A percentile compares a stretch with the other conserved stretches of the same genome.
Conservation (phyloP, 2,888 invertebrate genomes). For the Pomacea canaliculata region DNA sequence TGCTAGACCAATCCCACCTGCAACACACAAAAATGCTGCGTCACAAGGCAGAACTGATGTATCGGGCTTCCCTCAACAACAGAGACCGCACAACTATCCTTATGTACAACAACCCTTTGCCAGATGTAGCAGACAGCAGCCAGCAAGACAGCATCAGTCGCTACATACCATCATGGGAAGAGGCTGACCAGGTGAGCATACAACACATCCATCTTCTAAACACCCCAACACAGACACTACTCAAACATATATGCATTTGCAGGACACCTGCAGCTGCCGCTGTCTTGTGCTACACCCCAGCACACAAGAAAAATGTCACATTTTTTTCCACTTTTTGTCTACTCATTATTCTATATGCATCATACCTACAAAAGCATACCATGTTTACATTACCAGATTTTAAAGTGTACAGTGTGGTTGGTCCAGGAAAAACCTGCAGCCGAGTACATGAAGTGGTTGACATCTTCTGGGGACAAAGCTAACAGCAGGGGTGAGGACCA, state of each 20-base stretch:
- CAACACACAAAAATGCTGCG: slow-evolving; percentile 46
- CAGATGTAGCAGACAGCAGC: slow-evolving; percentile 50
- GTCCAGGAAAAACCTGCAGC: slow-evolving; percentile 44
- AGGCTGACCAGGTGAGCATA: slow-evolving; percentile 26
- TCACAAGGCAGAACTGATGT: slow-evolving; percentile 66
- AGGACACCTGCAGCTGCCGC: no score
- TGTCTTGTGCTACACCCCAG: no score
- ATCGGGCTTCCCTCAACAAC: slow-evolving; percentile 60
- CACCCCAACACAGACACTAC: no score
- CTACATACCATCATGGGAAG: slow-evolving; percentile 59
- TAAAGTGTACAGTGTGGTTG: background rate
- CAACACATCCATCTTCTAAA: background rate
- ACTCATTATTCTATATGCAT: no score
- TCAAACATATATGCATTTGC: no score
- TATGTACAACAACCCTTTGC: slow-evolving; percentile 62
- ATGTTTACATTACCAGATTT: no score
- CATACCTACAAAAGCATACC: no score
- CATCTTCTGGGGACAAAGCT: slow-evolving; percentile 14
- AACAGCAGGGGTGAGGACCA: slow-evolving; percentile 26
- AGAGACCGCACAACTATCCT: slow-evolving; percentile 61
- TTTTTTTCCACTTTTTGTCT: no score
- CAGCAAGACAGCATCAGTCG: slow-evolving; percentile 48
- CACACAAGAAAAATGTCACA: no score
- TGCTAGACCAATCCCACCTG: slow-evolving; percentile 51
- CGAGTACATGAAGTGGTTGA: slow-evolving; percentile 49